phyloP scores from a whole-genome alignment of 1,140 invertebrate species.

The Zeugodacus cucurbitae region DNA sequence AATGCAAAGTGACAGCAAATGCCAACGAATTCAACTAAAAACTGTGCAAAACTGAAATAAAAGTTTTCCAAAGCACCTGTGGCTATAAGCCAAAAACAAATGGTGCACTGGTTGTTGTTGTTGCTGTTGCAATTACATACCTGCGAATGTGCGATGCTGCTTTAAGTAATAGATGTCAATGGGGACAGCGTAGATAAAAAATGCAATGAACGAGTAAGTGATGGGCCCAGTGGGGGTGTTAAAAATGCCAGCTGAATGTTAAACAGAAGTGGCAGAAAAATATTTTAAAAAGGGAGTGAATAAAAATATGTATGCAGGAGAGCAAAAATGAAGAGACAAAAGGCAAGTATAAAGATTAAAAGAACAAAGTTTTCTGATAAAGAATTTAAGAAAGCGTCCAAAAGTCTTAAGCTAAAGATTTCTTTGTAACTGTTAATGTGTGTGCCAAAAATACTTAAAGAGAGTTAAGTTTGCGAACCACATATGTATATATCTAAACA shows the following conservation, averaged over 20 bases:
- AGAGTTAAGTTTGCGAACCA: background rate
- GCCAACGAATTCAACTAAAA: background rate
- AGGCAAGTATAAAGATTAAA: background rate
- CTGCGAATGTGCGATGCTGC: background rate
- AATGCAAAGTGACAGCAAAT: background rate
- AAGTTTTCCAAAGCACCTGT: slow-evolving; percentile 26
- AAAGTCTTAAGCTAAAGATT: background rate
- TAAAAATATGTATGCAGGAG: background rate
- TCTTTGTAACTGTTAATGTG: background rate
- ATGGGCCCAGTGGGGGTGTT: background rate
- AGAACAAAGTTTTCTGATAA: background rate
- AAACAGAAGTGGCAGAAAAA: background rate
- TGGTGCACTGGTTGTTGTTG: background rate
- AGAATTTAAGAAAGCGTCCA: background rate
- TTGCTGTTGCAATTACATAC: background rate
- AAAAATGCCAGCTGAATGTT: background rate
- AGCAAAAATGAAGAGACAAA: background rate
- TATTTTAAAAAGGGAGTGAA: background rate
- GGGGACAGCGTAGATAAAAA: background rate
- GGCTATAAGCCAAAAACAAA: background rate
- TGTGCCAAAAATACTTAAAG: background rate
- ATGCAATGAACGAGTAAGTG: background rate
- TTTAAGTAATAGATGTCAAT: background rate
- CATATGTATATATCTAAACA: background rate
- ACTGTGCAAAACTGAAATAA: background rate